Percentiles rank a stretch among this genome's conserved stretches.
phyloP scores from a whole-genome alignment of 2,888 invertebrate genomes.

The Tethea ocularis region DNA sequence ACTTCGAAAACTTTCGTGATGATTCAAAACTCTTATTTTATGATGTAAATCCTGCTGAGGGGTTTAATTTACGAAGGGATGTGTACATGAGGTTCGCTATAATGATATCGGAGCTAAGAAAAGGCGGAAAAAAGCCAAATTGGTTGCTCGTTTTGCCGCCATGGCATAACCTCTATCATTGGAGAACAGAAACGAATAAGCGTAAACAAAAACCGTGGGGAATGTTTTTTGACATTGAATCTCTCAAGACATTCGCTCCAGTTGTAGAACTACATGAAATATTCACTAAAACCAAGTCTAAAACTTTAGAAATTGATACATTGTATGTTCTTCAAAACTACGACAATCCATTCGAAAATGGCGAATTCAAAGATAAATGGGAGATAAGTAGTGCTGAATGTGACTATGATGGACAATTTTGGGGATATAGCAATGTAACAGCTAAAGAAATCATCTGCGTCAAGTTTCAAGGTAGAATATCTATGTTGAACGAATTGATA shows the following conservation, averaged over 20 bases:
- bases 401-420: constrained; percentile 80
- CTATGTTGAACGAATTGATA: constrained; percentile 85
- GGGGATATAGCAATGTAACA: constrained; percentile 88
- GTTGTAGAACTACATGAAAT: constrained; percentile 94
- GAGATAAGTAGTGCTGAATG: constrained; percentile 74
- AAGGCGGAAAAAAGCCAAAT: constrained; percentile 68
- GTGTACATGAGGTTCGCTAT: constrained; percentile 97
- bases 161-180: constrained; percentile 96
- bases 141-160: constrained; percentile 94
- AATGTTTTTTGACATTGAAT: constrained; percentile 92
- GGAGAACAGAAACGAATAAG: constrained; percentile 85
- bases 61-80: constrained; percentile 97
- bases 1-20: constrained; percentile 6
- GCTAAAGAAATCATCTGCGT: constrained; percentile 88
- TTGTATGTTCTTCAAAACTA: constrained; percentile 93
- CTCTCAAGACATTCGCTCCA: constrained; percentile 90
- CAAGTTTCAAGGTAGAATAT: constrained; percentile 91
- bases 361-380: constrained; percentile 93
- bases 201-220: constrained; percentile 90
- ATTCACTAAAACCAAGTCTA: constrained; percentile 60
- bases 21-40: constrained; percentile 90
- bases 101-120: constrained; percentile 88
- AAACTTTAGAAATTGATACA: constrained; percentile 85
- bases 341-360: constrained; percentile 92
- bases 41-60: constrained; percentile 97